Percentiles rank a stretch among this genome's conserved stretches.
phyloP scores from a whole-genome alignment of 2,797 vertebrate species.

The Emydoidea blandingii region DNA sequence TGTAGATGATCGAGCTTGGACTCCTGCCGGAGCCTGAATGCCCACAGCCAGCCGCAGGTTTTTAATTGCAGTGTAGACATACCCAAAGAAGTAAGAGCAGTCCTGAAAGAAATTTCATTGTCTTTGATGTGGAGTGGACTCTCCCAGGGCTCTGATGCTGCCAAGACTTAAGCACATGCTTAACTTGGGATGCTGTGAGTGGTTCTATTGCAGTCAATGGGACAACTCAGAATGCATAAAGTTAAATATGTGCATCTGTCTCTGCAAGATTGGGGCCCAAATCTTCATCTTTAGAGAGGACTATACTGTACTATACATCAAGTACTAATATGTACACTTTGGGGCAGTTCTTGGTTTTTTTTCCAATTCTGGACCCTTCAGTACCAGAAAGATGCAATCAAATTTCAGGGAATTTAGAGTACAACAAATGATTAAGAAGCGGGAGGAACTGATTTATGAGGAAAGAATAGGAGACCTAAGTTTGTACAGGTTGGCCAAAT shows the following conservation, averaged over 20 bases:
- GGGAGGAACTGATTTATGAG: background rate
- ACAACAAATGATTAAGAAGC: background rate
- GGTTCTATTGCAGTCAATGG: background rate
- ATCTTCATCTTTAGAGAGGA: background rate
- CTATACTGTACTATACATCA: background rate
- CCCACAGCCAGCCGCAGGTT: background rate
- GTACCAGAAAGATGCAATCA: background rate
- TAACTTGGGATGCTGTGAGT: background rate
- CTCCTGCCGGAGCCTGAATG: too few species aligned
- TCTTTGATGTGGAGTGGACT: background rate
- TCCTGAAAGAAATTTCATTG: background rate
- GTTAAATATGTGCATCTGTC: background rate
- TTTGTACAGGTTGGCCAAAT: background rate
- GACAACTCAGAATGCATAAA: background rate
- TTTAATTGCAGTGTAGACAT: background rate
- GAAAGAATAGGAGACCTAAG: background rate
- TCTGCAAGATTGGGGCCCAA: too few species aligned
- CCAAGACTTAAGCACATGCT: background rate
- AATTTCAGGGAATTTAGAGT: background rate
- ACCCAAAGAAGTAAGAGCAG: background rate
- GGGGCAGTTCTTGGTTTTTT: background rate
- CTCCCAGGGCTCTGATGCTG: background rate
- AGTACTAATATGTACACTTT: background rate
- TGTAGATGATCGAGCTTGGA: background rate
- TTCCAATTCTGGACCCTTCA: background rate